phyloP scores from a whole-genome alignment of 2,888 invertebrate genomes.

The Artemia sinica region DNA sequence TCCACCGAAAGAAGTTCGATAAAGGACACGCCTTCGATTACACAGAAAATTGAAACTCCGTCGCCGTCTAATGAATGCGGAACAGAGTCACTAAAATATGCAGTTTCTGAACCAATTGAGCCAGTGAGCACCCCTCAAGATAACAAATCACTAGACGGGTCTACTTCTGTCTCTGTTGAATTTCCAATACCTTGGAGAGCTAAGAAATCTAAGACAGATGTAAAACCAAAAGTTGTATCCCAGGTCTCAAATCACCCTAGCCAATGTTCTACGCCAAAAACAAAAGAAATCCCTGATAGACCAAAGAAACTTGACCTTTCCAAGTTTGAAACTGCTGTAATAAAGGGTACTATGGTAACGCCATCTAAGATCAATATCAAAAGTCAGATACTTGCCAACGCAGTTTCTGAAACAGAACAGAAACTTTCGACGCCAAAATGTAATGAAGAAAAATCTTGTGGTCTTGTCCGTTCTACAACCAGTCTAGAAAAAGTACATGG shows the following conservation, averaged over 20 bases:
- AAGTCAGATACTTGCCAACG: neutral
- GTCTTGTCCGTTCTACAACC: neutral
- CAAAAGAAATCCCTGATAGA: neutral
- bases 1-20: neutral
- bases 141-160: neutral
- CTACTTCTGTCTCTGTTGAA: neutral
- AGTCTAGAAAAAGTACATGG: conserved; percentile 6
- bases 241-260: no score
- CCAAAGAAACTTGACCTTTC: conserved; percentile 1
- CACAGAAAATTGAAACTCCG: neutral
- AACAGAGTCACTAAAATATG: neutral
- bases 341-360: neutral
- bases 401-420: neutral
- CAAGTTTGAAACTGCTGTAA: neutral
- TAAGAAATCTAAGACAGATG: conserved; percentile 6
- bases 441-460: neutral
- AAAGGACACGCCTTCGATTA: neutral
- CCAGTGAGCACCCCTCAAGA: neutral
- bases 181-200: conserved; percentile 11
- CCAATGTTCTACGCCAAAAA: neutral
- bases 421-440: neutral
- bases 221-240: neutral
- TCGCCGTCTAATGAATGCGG: neutral
- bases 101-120: neutral
- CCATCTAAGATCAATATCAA: neutral